Base-by-base conservation (phyloP, 2,113 vertebrate genomes). In the Struthio camelus region DNA sequence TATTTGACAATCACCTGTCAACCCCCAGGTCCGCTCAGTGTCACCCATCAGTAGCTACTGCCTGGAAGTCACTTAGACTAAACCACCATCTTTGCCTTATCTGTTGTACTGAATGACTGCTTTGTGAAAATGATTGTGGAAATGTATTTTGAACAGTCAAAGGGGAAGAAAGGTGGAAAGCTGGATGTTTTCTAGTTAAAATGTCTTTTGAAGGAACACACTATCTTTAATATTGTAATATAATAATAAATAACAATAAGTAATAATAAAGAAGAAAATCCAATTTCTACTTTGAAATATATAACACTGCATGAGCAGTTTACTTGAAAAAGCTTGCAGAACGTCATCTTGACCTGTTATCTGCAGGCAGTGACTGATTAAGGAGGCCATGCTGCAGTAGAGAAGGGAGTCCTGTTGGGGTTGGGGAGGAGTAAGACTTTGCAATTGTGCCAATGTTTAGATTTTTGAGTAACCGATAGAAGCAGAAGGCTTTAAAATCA, bases 231-330 rank as follows among this genome's bases (percentile, higher is more conserved):
- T n/a, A n/a, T n/a, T n/a, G n/a, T n/a, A n/a, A n/a, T n/a, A n/a
- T n/a, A n/a, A n/a, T n/a, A n/a, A n/a, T n/a, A n/a, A n/a, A n/a
- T n/a, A n/a, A n/a, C n/a, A n/a, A n/a, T n/a, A n/a, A n/a, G 38
- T 8, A 69, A 9, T 89, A 95, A 61, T 11, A 32, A 19, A 1
- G 51, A 53, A 70, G 4, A 27, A 75, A 93, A 83, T 56, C 28
- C 9, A 10, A 0, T 70, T 90, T 80, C 36, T 56, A 1, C 51
- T 91, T 15, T 56, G 78, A 71, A 78, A 66, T 86, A 12, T 9
- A 2, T 42, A 16, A 7, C 3, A 1, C 19, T 16, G 8, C 44
- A 17, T 36, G 14, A 28, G 18, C 3, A 4, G 6, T 62, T 62
- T 83, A 27, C 42, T 50, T 71, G 17, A 3, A 85, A 75, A 77